Conservation (phyloP, 2,797 vertebrate genomes). For the Microcaecilia unicolor region DNA sequence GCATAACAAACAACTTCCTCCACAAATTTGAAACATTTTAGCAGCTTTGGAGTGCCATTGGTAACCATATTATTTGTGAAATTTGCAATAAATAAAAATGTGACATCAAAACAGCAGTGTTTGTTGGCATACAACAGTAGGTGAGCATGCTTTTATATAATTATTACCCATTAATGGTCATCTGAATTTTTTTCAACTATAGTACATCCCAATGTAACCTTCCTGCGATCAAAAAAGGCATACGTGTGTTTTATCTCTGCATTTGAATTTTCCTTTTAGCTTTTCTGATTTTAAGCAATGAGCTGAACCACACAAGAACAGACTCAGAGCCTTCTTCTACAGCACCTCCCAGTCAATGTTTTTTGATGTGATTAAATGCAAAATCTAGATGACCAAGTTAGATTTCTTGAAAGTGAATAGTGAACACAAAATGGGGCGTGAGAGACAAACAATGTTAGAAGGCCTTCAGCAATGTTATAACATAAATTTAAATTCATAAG, state of each 20-base stretch:
- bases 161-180: conserved; percentile 34
- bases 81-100: not conserved
- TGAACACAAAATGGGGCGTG: conserved; percentile 30
- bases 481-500: conserved; percentile 30
- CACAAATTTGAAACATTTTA: conserved; percentile 17
- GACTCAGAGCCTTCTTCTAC: not conserved
- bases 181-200: conserved; percentile 34
- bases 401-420: conserved; percentile 14
- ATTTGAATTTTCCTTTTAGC: conserved; percentile 1
- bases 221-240: not conserved
- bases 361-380: conserved; percentile 4
- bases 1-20: not conserved
- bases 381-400: conserved; percentile 45
- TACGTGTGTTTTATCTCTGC: not conserved
- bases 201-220: not conserved
- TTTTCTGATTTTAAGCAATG: not conserved
- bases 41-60: conserved; percentile 15
- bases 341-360: not conserved
- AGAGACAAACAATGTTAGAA: conserved; percentile 21
- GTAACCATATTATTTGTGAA: not conserved
- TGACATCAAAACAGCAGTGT: conserved; percentile 1
- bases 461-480: conserved; percentile 42
- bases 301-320: conserved; percentile 1
- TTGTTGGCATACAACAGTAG: not conserved
- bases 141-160: conserved; percentile 30